These are phyloP conservation scores for Aurelia sp. DNA, from an alignment of 30 jellyfish, hydroid and myxozoan species.

Conservation along the genomic window DNA sequence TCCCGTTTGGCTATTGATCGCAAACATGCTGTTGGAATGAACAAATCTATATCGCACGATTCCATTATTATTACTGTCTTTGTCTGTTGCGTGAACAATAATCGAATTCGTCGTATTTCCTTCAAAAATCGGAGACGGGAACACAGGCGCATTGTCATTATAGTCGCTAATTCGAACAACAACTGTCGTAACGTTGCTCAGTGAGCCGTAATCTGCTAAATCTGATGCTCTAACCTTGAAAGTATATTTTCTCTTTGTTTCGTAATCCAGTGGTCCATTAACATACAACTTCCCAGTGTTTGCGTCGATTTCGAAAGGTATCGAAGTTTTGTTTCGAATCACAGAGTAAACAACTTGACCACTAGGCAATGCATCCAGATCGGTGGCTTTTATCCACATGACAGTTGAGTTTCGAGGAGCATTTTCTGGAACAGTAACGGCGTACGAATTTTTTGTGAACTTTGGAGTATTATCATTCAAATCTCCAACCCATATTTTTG, in stretches of 20 bases:
- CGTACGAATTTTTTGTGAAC: conserved; percentile 62
- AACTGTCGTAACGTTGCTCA: conserved; percentile 39
- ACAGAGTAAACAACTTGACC: conserved; percentile 76
- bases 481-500: conserved; percentile 80
- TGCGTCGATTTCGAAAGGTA: conserved; percentile 76
- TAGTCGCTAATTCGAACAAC: conserved; percentile 68
- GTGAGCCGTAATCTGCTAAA: conserved; percentile 64
- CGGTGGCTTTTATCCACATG: conserved; percentile 74
- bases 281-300: conserved; percentile 70
- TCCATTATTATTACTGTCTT: conserved; percentile 74
- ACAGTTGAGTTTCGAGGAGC: conserved; percentile 68
- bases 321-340: conserved; percentile 38
- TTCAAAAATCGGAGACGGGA: conserved; percentile 75
- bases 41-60: conserved; percentile 73
- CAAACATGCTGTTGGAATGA: conserved; percentile 52
- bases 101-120: conserved; percentile 64
- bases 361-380: conserved; percentile 82
- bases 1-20: conserved; percentile 74
- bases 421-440: conserved; percentile 70
- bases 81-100: conserved; percentile 84
- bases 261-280: conserved; percentile 82
- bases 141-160: conserved; percentile 93
- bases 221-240: conserved; percentile 90
- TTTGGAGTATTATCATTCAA: conserved; percentile 85
- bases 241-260: conserved; percentile 44